Evolutionary conservation across 2,113 vertebrate genomes (phyloP).

Genomic region (Raja brachyura): DNA sequence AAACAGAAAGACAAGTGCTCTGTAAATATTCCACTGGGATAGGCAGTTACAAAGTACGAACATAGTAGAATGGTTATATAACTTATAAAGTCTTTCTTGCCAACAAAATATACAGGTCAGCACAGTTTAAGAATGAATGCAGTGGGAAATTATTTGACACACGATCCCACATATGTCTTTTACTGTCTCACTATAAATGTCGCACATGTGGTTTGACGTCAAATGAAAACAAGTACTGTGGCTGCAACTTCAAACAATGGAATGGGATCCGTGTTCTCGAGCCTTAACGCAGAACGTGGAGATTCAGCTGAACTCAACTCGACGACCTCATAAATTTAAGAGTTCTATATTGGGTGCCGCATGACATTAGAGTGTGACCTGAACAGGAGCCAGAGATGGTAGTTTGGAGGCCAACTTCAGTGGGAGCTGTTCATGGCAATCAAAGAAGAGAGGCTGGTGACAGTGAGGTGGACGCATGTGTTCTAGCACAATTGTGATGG

Average conservation of each 20-base stretch:
- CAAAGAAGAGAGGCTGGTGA: not conserved
- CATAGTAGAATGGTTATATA: not conserved
- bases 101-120: not conserved
- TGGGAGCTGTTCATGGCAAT: not conserved
- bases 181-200: not conserved
- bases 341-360: not conserved
- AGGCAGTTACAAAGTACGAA: not conserved
- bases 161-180: not conserved
- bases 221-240: too few relatives aligned
- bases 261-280: not conserved
- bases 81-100: not conserved
- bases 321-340: not conserved
- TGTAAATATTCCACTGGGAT: not conserved
- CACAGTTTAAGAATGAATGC: not conserved
- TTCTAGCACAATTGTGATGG: not conserved
- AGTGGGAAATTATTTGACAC: not conserved
- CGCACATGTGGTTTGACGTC: too few relatives aligned
- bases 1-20: not conserved
- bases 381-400: not conserved
- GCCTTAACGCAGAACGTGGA: not conserved
- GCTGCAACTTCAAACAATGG: too few relatives aligned
- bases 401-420: not conserved
- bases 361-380: not conserved
- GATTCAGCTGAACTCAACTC: not conserved
- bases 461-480: not conserved